Evolutionary conservation across 2,113 vertebrate genomes (phyloP).

Genomic region (Addax nasomaculatus): DNA sequence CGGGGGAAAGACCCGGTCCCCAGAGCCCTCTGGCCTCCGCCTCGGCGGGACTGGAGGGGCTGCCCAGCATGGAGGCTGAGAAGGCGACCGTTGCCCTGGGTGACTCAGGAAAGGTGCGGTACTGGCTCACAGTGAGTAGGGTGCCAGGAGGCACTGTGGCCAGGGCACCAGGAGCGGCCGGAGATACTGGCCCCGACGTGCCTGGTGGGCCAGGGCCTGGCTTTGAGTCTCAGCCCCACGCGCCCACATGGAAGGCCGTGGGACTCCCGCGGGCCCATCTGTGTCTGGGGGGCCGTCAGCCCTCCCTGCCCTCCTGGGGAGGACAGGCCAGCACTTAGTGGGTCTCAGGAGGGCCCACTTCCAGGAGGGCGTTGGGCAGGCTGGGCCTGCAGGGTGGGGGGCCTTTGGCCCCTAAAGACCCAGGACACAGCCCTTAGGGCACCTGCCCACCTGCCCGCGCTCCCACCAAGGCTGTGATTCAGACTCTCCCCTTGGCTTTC

Average conservation of each 20-base stretch:
- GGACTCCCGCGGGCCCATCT: rapidly evolving
- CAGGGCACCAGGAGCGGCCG: rapidly evolving
- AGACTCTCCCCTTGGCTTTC: no score
- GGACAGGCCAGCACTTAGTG: rapidly evolving
- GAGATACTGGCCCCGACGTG: background rate
- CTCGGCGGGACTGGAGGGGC: background rate
- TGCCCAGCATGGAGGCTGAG: background rate
- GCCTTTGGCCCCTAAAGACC: rapidly evolving
- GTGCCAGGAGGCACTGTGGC: background rate
- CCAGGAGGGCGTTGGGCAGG: no score
- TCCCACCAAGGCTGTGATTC: background rate
- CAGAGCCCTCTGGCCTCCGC: background rate
- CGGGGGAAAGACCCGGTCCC: no score
- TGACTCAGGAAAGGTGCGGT: rapidly evolving
- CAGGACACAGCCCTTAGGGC: background rate
- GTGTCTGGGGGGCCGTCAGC: rapidly evolving
- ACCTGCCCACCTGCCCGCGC: background rate
- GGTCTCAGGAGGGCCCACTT: background rate
- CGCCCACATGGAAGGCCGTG: background rate
- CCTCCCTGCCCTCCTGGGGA: no score
- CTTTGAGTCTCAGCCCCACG: background rate
- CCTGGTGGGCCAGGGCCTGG: background rate
- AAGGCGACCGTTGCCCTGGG: rapidly evolving
- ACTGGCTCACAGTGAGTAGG: background rate
- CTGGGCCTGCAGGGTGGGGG: background rate